Percentiles rank a stretch among this genome's conserved stretches.
phyloP scores from a whole-genome alignment of 2,113 vertebrate species.

The Sporophila hypoxantha region DNA sequence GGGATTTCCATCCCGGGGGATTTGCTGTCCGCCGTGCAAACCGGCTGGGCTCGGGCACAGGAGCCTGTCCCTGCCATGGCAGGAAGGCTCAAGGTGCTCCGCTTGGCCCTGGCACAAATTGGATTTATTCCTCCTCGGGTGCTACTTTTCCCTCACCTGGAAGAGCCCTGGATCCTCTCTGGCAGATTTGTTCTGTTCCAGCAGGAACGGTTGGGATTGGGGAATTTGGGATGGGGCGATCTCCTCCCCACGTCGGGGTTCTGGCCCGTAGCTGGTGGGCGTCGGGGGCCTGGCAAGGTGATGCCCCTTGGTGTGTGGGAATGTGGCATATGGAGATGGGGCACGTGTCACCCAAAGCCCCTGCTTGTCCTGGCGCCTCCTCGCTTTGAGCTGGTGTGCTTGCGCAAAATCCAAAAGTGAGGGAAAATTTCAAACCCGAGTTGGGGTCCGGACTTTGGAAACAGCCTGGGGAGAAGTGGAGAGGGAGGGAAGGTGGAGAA shows the following conservation, averaged over 20 bases:
- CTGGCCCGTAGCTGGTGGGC: too few species aligned
- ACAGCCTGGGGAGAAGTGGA: too few species aligned
- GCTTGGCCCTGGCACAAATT: neutral
- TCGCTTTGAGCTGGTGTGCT: neutral
- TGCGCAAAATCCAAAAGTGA: rapidly evolving
- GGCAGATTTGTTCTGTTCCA: neutral
- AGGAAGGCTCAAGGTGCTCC: neutral
- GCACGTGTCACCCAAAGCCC: neutral
- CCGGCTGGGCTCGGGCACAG: rapidly evolving
- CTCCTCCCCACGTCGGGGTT: too few species aligned
- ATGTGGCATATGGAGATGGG: rapidly evolving
- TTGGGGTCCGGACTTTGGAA: too few species aligned
- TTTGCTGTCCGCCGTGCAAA: rapidly evolving
- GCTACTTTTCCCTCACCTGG: neutral
- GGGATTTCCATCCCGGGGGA: neutral
- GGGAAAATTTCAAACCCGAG: rapidly evolving
- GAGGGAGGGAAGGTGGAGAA: too few species aligned
- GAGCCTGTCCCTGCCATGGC: rapidly evolving
- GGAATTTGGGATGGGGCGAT: rapidly evolving
- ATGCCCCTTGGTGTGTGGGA: rapidly evolving
- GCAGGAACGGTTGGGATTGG: neutral
- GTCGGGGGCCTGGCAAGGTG: too few species aligned
- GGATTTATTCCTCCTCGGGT: neutral
- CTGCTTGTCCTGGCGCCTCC: neutral
- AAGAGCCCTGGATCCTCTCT: rapidly evolving